Evolutionary conservation across 2,888 invertebrate species (phyloP).

Genomic region (Cosmorhoe ocellata): DNA sequence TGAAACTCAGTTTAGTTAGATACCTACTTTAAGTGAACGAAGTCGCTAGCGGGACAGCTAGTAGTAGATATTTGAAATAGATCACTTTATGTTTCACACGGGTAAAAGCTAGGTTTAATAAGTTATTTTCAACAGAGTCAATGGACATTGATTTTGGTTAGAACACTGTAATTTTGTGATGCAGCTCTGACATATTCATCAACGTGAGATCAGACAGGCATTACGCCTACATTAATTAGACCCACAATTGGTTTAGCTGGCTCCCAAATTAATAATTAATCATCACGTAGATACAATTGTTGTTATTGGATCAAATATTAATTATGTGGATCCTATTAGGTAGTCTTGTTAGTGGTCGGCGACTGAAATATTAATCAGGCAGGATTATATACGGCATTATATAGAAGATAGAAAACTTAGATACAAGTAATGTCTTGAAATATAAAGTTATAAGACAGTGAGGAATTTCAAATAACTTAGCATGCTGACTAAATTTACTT

Average conservation of each 20-base stretch:
- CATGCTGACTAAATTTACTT: no score
- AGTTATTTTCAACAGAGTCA: no score
- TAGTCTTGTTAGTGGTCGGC: slow-evolving; percentile 4
- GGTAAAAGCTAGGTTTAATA: no score
- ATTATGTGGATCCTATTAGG: slow-evolving; percentile 18
- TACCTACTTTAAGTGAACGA: no score
- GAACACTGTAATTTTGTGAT: background rate
- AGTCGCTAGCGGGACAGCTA: no score
- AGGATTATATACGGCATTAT: background rate
- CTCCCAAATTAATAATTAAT: slow-evolving; percentile 18
- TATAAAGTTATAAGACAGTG: background rate
- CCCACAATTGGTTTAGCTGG: slow-evolving; percentile 13
- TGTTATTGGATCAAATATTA: slow-evolving; percentile 25
- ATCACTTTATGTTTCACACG: no score
- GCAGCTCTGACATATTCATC: background rate
- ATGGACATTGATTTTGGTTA: no score
- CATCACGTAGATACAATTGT: slow-evolving; percentile 13
- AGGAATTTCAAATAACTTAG: no score
- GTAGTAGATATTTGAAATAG: no score
- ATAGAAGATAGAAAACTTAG: background rate
- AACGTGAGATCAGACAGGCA: slow-evolving; percentile 1
- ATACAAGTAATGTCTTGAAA: background rate
- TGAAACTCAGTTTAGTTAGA: no score
- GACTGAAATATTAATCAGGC: slow-evolving; percentile 14
- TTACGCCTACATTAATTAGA: slow-evolving; percentile 6